Evolutionary conservation across 1,140 invertebrate species (phyloP).

Genomic region (Cecropterus lyciades): DNA sequence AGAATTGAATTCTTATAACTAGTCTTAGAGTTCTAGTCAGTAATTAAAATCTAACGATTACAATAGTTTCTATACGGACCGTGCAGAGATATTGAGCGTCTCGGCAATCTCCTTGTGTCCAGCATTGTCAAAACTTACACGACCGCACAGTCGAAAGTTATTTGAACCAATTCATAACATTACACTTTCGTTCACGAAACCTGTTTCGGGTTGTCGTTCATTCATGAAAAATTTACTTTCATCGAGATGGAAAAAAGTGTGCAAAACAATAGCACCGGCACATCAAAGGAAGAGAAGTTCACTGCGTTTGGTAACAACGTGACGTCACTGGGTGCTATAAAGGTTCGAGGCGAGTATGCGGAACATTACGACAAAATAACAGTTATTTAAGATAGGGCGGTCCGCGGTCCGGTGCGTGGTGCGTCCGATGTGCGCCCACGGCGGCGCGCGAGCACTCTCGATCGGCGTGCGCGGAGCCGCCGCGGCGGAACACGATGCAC

Average conservation of each 20-base stretch:
- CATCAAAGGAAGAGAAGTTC: slow-evolving; percentile 15
- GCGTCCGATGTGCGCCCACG: slow-evolving; percentile 62
- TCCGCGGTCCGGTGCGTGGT: slow-evolving; percentile 53
- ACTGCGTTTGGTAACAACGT: slow-evolving; percentile 45
- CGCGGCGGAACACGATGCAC: slow-evolving; percentile 82
- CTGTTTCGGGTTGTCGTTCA: slow-evolving; percentile 66
- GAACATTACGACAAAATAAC: slow-evolving; percentile 80
- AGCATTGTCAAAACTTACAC: slow-evolving; percentile 67
- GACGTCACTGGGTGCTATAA: slow-evolving; percentile 53
- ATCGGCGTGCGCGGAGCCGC: slow-evolving; percentile 67
- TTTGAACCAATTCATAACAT: slow-evolving; percentile 70
- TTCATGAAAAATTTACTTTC: slow-evolving; percentile 72
- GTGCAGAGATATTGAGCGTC: slow-evolving; percentile 72
- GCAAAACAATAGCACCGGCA: slow-evolving; percentile 53
- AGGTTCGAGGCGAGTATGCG: slow-evolving; percentile 70
- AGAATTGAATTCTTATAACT: neutral
- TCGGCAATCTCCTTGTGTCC: slow-evolving; percentile 70
- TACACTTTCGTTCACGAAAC: slow-evolving; percentile 71
- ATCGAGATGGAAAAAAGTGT: slow-evolving; percentile 54
- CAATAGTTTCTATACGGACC: slow-evolving; percentile 55
- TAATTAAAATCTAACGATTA: slow-evolving; percentile 10
- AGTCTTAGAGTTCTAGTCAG: neutral
- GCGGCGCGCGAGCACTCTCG: slow-evolving; percentile 45
- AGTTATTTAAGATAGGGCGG: slow-evolving; percentile 77
- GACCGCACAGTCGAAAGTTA: slow-evolving; percentile 56